Conservation (phyloP, 2,797 vertebrate species). For the Tympanoctomys barrerae region DNA sequence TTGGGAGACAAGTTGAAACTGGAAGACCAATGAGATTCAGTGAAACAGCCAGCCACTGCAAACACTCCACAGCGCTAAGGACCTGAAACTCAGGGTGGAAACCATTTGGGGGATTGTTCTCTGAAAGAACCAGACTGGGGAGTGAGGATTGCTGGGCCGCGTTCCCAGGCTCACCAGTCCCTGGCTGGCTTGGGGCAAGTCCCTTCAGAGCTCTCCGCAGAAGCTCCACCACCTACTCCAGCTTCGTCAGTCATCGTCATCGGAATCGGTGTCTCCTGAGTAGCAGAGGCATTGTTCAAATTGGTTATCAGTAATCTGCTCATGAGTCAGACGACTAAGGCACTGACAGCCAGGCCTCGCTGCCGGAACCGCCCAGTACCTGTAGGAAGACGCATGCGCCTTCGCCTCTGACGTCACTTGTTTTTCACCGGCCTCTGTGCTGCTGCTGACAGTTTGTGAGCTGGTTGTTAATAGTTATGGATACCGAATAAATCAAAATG, state of each 20-base stretch:
- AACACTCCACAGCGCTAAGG: background rate
- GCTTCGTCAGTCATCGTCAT: constrained; percentile 45
- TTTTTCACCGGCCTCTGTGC: constrained; percentile 46
- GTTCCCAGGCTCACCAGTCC: constrained; percentile 54
- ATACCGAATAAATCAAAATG: background rate
- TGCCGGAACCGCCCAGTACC: constrained; percentile 36
- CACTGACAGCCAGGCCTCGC: constrained; percentile 31
- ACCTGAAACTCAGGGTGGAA: background rate
- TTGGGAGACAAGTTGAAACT: background rate
- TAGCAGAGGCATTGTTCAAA: constrained; percentile 75
- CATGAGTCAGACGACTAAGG: constrained; percentile 65
- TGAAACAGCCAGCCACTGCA: background rate
- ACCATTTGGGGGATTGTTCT: background rate
- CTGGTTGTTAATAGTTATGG: background rate
- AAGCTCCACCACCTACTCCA: constrained; percentile 72
- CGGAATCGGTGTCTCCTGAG: constrained; percentile 59
- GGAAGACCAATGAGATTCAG: background rate
- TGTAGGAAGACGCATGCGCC: background rate
- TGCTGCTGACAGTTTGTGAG: background rate
- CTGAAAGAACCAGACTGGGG: background rate
- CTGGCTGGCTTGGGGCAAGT: constrained; percentile 60
- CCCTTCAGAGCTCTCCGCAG: constrained; percentile 53
- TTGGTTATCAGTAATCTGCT: constrained; percentile 76
- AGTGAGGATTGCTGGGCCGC: background rate
- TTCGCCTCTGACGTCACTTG: constrained; percentile 46